phyloP scores from a whole-genome alignment of 2,113 vertebrate genomes.

The Donacobius atricapilla region DNA sequence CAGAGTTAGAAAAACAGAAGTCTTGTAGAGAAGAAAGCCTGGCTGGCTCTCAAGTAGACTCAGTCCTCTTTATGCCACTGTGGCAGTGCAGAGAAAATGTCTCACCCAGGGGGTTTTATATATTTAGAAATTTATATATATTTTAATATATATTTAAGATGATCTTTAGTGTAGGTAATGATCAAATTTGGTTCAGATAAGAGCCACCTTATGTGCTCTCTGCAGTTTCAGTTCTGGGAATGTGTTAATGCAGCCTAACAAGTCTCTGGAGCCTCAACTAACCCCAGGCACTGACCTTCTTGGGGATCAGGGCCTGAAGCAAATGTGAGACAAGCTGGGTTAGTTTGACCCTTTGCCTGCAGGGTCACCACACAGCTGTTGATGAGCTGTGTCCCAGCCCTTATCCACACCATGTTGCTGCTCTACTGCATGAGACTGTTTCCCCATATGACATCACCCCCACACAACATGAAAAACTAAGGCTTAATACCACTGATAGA shows the following conservation, averaged over 20 bases:
- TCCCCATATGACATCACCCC: background rate
- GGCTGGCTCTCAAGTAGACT: background rate
- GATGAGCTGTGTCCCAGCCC: background rate
- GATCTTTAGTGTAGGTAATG: background rate
- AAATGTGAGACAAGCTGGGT: background rate
- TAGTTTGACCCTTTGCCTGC: background rate
- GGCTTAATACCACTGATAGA: background rate
- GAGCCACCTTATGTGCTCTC: accelerated
- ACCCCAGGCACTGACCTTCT: background rate
- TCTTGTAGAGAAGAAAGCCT: background rate
- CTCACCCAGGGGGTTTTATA: background rate
- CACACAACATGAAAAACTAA: background rate
- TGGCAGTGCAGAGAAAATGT: background rate
- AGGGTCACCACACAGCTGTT: background rate
- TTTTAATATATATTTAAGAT: background rate
- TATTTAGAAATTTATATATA: background rate
- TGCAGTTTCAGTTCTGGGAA: background rate
- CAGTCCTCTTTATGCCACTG: background rate
- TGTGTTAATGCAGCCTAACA: background rate
- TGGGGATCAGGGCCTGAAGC: background rate
- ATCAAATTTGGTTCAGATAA: background rate
- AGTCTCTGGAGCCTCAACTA: background rate
- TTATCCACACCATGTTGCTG: background rate
- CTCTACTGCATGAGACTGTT: background rate
- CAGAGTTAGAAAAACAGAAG: background rate